These are phyloP conservation scores for Porites divaricata DNA, from an alignment of 92 coral and sea anemone genomes.

Conservation along the genomic window DNA sequence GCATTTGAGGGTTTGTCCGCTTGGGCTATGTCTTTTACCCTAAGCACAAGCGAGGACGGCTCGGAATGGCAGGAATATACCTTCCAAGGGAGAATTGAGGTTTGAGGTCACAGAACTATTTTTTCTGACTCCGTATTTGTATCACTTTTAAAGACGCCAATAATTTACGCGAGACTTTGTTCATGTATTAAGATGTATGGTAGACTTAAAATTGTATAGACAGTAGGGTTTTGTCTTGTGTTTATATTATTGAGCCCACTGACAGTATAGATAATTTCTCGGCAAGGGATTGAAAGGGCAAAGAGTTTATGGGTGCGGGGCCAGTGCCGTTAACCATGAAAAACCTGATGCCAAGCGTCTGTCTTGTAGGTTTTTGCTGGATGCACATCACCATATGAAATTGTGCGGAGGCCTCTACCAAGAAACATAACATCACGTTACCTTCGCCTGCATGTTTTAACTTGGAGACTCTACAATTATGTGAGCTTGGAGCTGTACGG, in stretches of 20 bases:
- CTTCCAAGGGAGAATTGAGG: constrained; percentile 46
- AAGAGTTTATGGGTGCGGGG: too few species aligned
- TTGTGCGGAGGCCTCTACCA: constrained; percentile 8
- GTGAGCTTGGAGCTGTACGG: constrained; percentile 52
- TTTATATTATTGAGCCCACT: too few species aligned
- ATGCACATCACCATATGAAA: neutral
- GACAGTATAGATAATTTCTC: too few species aligned
- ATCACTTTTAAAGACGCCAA: too few species aligned
- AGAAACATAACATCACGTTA: constrained; percentile 36
- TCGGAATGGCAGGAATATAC: constrained; percentile 49
- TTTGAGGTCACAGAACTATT: neutral
- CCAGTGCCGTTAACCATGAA: too few species aligned
- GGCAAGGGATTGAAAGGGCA: too few species aligned
- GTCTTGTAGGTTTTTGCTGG: constrained; percentile 19
- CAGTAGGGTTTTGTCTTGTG: too few species aligned
- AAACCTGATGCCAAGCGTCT: too few species aligned
- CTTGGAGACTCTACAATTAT: neutral
- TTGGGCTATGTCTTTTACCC: constrained; percentile 25
- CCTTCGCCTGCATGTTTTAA: constrained; percentile 25
- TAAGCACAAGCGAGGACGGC: constrained; percentile 39
- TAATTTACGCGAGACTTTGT: too few species aligned
- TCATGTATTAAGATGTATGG: too few species aligned
- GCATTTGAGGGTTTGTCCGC: constrained; percentile 11
- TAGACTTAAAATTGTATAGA: too few species aligned
- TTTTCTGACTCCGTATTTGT: neutral